Conservation (phyloP, 2,888 invertebrate species). For the Cephus runcator region DNA sequence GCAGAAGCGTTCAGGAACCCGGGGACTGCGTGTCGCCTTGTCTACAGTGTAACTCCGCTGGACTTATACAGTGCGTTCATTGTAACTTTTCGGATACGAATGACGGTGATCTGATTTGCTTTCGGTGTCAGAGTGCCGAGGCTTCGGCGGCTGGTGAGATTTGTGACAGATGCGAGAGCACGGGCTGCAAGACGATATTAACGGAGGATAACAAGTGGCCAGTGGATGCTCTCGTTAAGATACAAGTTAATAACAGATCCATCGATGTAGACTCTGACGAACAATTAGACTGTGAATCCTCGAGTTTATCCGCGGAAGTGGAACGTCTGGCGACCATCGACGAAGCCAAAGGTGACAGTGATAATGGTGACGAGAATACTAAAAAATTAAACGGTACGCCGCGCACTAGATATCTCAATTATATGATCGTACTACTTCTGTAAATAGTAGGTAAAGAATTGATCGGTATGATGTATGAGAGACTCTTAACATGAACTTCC, state of each 20-base stretch:
- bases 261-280: slow-evolving; percentile 55
- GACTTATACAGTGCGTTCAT: slow-evolving; percentile 35
- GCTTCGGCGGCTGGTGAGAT: slow-evolving; percentile 29
- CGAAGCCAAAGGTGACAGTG: slow-evolving; percentile 53
- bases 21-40: slow-evolving; percentile 36
- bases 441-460: slow-evolving; percentile 43
- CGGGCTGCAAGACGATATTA: slow-evolving; percentile 24
- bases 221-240: slow-evolving; percentile 53
- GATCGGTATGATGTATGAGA: background rate
- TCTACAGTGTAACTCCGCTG: slow-evolving; percentile 36
- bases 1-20: background rate
- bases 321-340: slow-evolving; percentile 59
- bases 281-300: slow-evolving; percentile 42
- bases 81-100: slow-evolving; percentile 36
- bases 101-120: slow-evolving; percentile 59
- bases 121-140: slow-evolving; percentile 52
- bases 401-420: slow-evolving; percentile 56
- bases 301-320: slow-evolving; percentile 24
- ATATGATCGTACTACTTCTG: slow-evolving; percentile 59
- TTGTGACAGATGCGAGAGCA: slow-evolving; percentile 50
- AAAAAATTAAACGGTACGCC: slow-evolving; percentile 51
- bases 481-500: background rate
- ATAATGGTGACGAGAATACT: slow-evolving; percentile 47
- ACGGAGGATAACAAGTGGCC: slow-evolving; percentile 46
- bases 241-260: slow-evolving; percentile 51